A percentile compares a stretch with the other conserved stretches of the same genome.
These are phyloP conservation scores for Micromussa lordhowensis DNA, from an alignment of 92 coral and sea anemone genomes.

Conservation along the genomic window DNA sequence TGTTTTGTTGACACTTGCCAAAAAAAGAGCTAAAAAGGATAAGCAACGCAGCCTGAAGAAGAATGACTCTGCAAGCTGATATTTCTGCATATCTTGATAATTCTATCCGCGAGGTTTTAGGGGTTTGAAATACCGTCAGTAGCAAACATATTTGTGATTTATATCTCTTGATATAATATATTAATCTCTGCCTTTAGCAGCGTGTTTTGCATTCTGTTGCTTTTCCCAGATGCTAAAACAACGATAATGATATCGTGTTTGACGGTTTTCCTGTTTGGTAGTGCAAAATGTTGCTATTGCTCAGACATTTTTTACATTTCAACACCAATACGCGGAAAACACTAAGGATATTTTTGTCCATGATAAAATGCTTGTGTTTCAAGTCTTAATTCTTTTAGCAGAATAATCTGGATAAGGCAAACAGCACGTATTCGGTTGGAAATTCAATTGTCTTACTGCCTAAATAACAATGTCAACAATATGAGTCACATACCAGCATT, in stretches of 20 bases:
- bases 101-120: neutral
- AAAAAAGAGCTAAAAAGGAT: neutral
- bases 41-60: neutral
- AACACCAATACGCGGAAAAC: slow-evolving; percentile 21
- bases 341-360: neutral
- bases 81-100: neutral
- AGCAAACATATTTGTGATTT: slow-evolving; percentile 10
- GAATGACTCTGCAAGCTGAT: slow-evolving; percentile 10
- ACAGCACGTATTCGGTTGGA: slow-evolving; percentile 31
- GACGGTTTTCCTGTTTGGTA: slow-evolving; percentile 21
- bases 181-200: slow-evolving; percentile 19
- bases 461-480: neutral
- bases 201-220: slow-evolving; percentile 27
- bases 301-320: slow-evolving; percentile 21
- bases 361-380: slow-evolving; percentile 20
- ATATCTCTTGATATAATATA: neutral
- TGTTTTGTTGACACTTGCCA: neutral
- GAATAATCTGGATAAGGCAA: slow-evolving; percentile 9
- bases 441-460: neutral
- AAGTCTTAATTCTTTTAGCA: neutral
- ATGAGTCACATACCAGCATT: neutral
- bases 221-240: neutral
- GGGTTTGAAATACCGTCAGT: neutral
- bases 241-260: slow-evolving; percentile 22
- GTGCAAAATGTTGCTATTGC: neutral